phyloP scores from a whole-genome alignment of 2,113 vertebrate species.

The Picathartes gymnocephalus region DNA sequence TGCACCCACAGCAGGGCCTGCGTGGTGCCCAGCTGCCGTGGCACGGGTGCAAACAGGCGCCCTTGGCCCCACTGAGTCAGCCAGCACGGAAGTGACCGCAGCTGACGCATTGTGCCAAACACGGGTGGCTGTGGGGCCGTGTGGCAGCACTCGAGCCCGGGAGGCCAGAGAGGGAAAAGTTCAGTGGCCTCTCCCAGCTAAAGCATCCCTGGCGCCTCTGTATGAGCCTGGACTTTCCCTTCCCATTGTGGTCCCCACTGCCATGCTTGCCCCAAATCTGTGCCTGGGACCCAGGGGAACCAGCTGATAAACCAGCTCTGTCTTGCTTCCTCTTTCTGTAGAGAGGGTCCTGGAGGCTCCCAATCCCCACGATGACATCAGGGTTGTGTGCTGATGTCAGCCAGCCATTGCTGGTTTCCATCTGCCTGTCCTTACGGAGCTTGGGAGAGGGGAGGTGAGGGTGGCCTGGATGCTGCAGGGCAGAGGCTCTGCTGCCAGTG shows the following conservation, averaged over 20 bases:
- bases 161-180: not conserved
- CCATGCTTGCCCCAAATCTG: fast-evolving
- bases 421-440: fast-evolving
- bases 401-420: not conserved
- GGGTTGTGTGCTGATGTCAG: not conserved
- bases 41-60: not conserved
- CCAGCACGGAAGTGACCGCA: not conserved
- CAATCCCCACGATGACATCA: not conserved
- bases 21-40: not conserved
- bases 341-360: not conserved
- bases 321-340: not conserved
- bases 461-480: not conserved
- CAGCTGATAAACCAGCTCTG: not conserved
- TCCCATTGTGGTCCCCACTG: fast-evolving
- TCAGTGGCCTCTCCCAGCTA: not conserved
- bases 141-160: fast-evolving
- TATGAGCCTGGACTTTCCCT: fast-evolving
- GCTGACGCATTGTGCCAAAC: fast-evolving
- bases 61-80: not conserved
- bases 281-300: not conserved
- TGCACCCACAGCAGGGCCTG: not conserved
- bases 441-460: not conserved
- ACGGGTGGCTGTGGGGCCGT: fast-evolving
- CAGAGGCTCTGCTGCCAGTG: not conserved
- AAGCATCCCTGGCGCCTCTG: not conserved